Base-by-base conservation (phyloP, 2,113 vertebrate species). In the Phoxinus phoxinus region DNA sequence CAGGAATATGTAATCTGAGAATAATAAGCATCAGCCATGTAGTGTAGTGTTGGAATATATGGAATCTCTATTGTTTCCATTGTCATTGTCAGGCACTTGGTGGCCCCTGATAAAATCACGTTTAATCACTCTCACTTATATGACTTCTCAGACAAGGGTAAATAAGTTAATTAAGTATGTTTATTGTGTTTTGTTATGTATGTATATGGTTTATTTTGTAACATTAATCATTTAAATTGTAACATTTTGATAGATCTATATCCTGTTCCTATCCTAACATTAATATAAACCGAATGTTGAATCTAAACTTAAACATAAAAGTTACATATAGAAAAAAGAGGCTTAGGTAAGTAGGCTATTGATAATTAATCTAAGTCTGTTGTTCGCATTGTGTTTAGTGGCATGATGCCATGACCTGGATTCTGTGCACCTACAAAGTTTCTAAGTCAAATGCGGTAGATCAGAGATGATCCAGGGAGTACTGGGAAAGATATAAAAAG, bases 11-110 rank as follows among this genome's bases (percentile, higher is more conserved):
- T 19, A 37, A 27, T 27, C 3, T 78, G 32, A 6, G 21, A 78
- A 37, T 63, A 27, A 41, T 25, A 17, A 17, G 10, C 6, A n/a
- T n/a, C n/a, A 27, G 2, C 4, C 44, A 19, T 51, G 8, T 77
- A 13, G 21, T 44, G 44, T 21, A 51, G 63, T 51, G 32, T 35
- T 35, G 46, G 25, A 46, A 46, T 48, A 85, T 32, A 19, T 53
- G 25, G 48, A 2, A 30, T 53, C 44, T 48, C 84, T 69, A 56
- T 85, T 85, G 75, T 85, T 72, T 85, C 84, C 46, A 78, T 85
- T 79, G 75, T 79, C 59, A n/a, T 27, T 67, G 84, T 71, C 51
- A 71, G 30, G 48, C 61, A 85, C n/a, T 41, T 71, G 44, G 53
- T 3, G 65, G 27, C 11, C 13, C 46, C 21, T 58, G 32, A 56